phyloP scores from a whole-genome alignment of 2,113 vertebrate genomes.

The Dendropsophus ebraccatus region DNA sequence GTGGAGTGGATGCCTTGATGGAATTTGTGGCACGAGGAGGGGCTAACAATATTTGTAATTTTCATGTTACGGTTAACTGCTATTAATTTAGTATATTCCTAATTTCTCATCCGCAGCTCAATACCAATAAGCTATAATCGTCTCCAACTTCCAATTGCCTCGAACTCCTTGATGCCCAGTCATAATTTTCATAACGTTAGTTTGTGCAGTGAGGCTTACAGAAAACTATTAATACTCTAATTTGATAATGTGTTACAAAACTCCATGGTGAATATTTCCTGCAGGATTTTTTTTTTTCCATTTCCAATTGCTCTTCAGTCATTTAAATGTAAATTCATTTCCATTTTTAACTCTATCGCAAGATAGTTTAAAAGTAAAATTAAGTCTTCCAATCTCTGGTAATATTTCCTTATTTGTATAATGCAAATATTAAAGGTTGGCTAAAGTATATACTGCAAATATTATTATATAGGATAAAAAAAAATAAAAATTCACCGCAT shows the following conservation, averaged over 20 bases:
- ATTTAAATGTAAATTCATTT: conserved; percentile 41
- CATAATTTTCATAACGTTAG: neutral
- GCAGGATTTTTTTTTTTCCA: conserved; percentile 31
- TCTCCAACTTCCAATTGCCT: neutral
- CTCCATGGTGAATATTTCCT: conserved; percentile 36
- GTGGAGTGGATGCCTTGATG: too few species aligned
- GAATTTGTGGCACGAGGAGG: too few species aligned
- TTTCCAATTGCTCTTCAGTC: conserved; percentile 33
- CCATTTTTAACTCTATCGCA: conserved; percentile 19
- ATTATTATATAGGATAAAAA: too few species aligned
- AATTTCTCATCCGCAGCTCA: neutral
- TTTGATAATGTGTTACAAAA: conserved; percentile 30
- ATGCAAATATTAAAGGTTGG: conserved; percentile 4
- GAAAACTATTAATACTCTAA: conserved; percentile 16
- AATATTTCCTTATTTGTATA: conserved; percentile 1
- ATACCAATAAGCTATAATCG: neutral
- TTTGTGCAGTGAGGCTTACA: neutral
- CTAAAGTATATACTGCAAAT: neutral
- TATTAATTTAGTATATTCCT: neutral
- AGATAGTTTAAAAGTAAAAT: conserved; percentile 19
- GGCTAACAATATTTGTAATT: too few species aligned
- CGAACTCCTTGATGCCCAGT: neutral
- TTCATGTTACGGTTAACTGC: too few species aligned
- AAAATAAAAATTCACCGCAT: too few species aligned
- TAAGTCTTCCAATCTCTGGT: neutral